These are phyloP conservation scores for Horisme vitalbata DNA, from an alignment of 2,888 invertebrate genomes.

Conservation along the genomic window DNA sequence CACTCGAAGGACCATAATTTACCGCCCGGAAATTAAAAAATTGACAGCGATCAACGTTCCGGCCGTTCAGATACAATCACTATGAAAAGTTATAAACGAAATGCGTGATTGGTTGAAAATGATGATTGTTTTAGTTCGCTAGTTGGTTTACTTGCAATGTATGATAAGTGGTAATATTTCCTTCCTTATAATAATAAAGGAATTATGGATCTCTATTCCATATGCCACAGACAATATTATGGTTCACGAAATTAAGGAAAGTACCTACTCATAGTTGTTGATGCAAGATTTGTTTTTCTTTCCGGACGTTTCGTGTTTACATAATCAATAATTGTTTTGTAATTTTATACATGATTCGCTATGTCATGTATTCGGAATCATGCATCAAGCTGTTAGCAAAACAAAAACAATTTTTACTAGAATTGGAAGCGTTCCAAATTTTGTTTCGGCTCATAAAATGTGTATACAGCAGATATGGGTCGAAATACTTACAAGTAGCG, in stretches of 20 bases:
- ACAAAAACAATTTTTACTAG: constrained; percentile 32
- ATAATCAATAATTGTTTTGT: constrained; percentile 5
- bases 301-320: constrained; percentile 1
- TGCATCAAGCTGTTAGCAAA: constrained; percentile 27
- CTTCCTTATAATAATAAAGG: too few relatives aligned
- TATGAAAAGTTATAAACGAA: too few relatives aligned
- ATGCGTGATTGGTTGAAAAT: too few relatives aligned
- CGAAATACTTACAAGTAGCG: constrained; percentile 1
- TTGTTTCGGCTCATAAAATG: constrained; percentile 23
- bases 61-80: too few relatives aligned
- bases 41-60: too few relatives aligned
- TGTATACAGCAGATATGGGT: constrained; percentile 10
- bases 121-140: too few relatives aligned
- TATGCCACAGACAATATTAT: too few relatives aligned
- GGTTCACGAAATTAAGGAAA: not conserved
- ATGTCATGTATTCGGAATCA: constrained; percentile 16
- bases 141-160: too few relatives aligned
- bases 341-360: constrained; percentile 15
- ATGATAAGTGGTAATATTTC: too few relatives aligned
- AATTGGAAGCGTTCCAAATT: constrained; percentile 29
- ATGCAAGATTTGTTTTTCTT: not conserved
- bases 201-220: too few relatives aligned
- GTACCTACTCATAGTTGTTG: not conserved
- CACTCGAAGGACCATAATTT: too few relatives aligned
- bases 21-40: too few relatives aligned